Base-by-base conservation (phyloP, 1,140 invertebrate genomes). In the Tetramorium alpestre region DNA sequence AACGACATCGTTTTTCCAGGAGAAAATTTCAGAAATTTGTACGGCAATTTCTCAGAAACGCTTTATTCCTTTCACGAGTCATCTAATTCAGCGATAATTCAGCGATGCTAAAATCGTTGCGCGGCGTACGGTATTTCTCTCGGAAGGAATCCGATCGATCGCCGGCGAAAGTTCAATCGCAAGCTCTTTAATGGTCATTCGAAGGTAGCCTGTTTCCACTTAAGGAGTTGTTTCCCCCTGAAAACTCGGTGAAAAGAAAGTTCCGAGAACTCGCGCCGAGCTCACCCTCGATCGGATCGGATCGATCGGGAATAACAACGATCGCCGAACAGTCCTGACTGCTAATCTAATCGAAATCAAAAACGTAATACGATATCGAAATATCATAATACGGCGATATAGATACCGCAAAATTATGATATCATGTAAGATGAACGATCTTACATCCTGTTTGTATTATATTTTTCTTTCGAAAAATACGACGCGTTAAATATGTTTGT, bases 131-230 rank as follows among this genome's bases (percentile, higher is more conserved):
- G 11, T 25, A 41, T 60, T 60, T 58, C 33, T 58, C 54, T 58
- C 22, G 18, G 41, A 69, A 49, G 33, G 51, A 73, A 88, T 64
- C n/a, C 18, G 51, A 65, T 64, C 25, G 62, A 65, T 56, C 22
- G 41, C 38, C 44, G 89, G 78, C 87, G 87, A 91, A 86, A 91
- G 87, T 88, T 87, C 67, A 85, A 85, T 87, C 73, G 69, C 51
- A 58, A 76, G 54, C 84, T 84, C 87, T 75, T 86, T 72, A 87
- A 86, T 77, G 73, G 77, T 80, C 85, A 49, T 25, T 86, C 73
- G 44, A 84, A 58, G 38, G 65, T 75, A 86, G 88, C 76, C 77
- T 56, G 58, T 86, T 89, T 86, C 82, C 75, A 28, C 67, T 86
- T 91, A 80, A 75, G 78, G 73, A 73, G 8, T 78, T 47, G 58